Percentiles rank a stretch among this genome's conserved stretches.
Evolutionary conservation across 2,113 vertebrate species (phyloP).

Genomic region (Seriola rivoliana): DNA sequence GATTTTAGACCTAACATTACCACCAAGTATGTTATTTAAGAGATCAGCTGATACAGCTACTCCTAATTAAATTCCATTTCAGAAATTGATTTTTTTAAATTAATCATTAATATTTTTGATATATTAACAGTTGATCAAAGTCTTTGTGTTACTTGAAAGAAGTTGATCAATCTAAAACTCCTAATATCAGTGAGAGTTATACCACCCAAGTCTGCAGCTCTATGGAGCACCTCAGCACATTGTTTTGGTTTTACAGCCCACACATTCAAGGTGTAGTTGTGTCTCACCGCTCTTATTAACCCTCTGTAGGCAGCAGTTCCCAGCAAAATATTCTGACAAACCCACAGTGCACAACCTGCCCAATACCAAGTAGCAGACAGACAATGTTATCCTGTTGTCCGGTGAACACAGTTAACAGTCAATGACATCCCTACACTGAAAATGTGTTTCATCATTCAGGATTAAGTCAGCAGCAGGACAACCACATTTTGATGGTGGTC

Average conservation of each 20-base stretch:
- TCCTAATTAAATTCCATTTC: background rate
- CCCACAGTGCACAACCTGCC: background rate
- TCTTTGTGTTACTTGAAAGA: too few species aligned
- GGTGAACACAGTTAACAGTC: background rate
- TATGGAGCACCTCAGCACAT: background rate
- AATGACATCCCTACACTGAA: background rate
- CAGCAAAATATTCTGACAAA: background rate
- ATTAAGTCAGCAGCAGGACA: background rate
- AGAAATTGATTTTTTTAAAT: too few species aligned
- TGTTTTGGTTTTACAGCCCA: slow-evolving; percentile 11
- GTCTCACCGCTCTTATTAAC: slow-evolving; percentile 13
- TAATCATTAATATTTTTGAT: background rate
- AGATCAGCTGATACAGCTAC: background rate
- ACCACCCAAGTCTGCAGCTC: background rate
- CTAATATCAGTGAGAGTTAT: background rate
- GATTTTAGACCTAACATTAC: background rate
- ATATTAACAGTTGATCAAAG: background rate
- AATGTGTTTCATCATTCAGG: background rate
- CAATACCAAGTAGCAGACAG: background rate
- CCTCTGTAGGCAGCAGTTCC: background rate
- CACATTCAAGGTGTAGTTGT: background rate
- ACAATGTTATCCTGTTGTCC: background rate
- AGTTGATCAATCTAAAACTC: background rate
- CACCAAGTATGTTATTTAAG: background rate
- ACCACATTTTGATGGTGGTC: background rate